phyloP scores from a whole-genome alignment of 2,797 vertebrate genomes.

The Poecile montanus region DNA sequence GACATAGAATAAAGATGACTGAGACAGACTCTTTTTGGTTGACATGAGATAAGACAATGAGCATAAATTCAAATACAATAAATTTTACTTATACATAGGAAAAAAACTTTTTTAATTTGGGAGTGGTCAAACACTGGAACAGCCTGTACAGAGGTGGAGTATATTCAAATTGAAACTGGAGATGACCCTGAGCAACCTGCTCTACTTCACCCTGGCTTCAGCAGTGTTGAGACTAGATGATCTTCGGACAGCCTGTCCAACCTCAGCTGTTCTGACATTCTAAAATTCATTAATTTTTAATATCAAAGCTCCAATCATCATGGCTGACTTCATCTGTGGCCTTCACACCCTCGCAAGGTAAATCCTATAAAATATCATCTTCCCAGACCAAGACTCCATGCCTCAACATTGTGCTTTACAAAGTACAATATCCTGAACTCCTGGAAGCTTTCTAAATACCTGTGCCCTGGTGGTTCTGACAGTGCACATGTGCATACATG shows the following conservation, averaged over 20 bases:
- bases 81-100: background rate
- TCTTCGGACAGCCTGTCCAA: background rate
- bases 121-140: background rate
- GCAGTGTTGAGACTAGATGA: background rate
- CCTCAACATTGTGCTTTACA: background rate
- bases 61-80: background rate
- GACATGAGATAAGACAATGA: background rate
- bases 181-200: background rate
- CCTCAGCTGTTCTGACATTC: background rate
- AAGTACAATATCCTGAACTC: background rate
- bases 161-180: background rate
- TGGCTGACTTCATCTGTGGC: background rate
- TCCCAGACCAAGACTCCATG: background rate
- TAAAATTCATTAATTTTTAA: background rate
- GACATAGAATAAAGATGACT: background rate
- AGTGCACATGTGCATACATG: fast-evolving
- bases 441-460: background rate
- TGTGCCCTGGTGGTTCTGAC: background rate
- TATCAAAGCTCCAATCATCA: background rate
- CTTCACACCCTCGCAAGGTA: background rate
- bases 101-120: background rate
- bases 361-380: background rate
- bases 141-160: background rate
- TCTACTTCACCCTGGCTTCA: background rate
- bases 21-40: background rate